Evolutionary conservation across 1,140 invertebrate genomes (phyloP).

Genomic region (Pseudomyrmex sp.): DNA sequence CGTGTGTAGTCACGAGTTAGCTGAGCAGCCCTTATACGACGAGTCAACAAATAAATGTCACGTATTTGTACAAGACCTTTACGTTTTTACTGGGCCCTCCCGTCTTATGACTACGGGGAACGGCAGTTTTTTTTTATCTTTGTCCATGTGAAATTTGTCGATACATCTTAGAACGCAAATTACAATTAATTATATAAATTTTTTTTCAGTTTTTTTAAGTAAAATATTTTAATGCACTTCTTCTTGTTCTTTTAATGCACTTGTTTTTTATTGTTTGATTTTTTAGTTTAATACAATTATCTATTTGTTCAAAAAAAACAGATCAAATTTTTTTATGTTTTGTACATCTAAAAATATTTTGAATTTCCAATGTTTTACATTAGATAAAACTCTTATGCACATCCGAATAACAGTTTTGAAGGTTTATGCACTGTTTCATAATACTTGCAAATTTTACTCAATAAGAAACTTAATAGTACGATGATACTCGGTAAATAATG

Average conservation of each 20-base stretch:
- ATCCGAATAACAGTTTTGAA: background rate
- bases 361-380: slow-evolving; percentile 6
- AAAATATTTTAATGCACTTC: background rate
- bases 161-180: background rate
- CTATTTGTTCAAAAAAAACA: background rate
- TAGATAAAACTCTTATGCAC: slow-evolving; percentile 15
- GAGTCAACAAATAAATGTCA: slow-evolving; percentile 73
- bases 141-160: background rate
- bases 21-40: slow-evolving; percentile 62
- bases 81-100: slow-evolving; percentile 55
- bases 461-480: slow-evolving; percentile 11
- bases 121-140: background rate
- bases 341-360: background rate
- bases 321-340: background rate
- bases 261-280: no score
- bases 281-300: background rate
- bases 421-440: slow-evolving; percentile 23
- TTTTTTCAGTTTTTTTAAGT: background rate
- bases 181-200: no score
- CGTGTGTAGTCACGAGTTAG: slow-evolving; percentile 74
- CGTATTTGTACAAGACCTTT: slow-evolving; percentile 77
- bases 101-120: slow-evolving; percentile 8
- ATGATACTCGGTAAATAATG: slow-evolving; percentile 27
- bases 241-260: no score
- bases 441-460: background rate